Conservation (phyloP, 2,888 invertebrate species). For the Antitype chi region DNA sequence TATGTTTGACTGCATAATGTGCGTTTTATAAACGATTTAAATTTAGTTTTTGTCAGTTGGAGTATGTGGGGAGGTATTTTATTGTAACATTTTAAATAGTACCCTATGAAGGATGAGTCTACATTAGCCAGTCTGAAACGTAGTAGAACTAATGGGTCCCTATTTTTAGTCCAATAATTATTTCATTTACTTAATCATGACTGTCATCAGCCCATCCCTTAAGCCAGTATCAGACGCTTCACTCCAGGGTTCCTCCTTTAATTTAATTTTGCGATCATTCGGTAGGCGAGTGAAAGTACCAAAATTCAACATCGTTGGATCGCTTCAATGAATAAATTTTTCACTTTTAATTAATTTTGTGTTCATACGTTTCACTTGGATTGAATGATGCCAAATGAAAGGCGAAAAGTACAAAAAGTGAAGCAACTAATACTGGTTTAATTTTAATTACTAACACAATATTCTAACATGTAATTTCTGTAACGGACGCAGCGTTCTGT, state of each 20-base stretch:
- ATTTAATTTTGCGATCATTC: not conserved
- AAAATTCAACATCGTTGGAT: not conserved
- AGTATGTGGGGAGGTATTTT: no score
- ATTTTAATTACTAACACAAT: not conserved
- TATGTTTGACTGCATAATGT: no score
- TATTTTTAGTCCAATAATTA: no score
- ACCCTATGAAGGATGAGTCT: no score
- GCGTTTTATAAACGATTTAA: no score
- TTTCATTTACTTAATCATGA: not conserved
- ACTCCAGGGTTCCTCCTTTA: no score
- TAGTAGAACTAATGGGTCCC: no score
- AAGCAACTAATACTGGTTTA: not conserved
- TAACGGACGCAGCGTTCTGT: conserved; percentile 93
- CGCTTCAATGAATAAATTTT: not conserved
- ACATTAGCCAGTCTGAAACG: no score
- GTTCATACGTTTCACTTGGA: not conserved
- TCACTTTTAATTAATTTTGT: not conserved
- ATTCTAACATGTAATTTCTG: conserved; percentile 49
- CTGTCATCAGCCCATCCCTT: not conserved
- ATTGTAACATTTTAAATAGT: no score
- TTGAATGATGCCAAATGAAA: not conserved
- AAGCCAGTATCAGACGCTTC: not conserved
- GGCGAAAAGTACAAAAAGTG: not conserved
- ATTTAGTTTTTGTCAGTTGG: no score
- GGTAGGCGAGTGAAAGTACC: not conserved